Base-by-base conservation (phyloP, 2,888 invertebrate species). In the Drosophila borealis region DNA sequence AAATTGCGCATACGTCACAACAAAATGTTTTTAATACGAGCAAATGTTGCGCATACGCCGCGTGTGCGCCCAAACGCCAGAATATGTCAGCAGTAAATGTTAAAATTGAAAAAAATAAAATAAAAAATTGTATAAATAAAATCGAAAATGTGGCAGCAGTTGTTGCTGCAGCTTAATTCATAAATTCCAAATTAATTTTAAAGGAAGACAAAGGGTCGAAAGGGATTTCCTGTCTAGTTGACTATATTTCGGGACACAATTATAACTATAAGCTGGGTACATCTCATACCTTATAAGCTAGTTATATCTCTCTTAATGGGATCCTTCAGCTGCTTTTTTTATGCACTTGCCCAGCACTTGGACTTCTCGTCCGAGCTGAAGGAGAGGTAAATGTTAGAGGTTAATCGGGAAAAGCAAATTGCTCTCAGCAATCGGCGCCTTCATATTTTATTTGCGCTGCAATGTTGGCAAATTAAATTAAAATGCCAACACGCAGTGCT, bases 381-480 rank as follows among this genome's bases (percentile, higher is more conserved):
- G 29, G 29, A 29, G 8, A 29, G 8, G 2, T 29, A 29, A 29
- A 29, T 8, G 29, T 2, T 29, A 8, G 2, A 0, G 29, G 29
- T 8, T 29, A 29, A 29, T 29, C 29, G 29, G 29, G 0, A 29
- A 29, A 29, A 8, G 8, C 29, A 29, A 29, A 29, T 29, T 29
- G 29, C 25, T 25, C 25, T 6, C 29, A 2, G 29, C 29, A 29
- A 29, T 29, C 8, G 29, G 29, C 8, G 29, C 8, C 8, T 29
- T 29, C 29, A 29, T 29, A 29, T 29, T 19, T 5, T 34, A 19
- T 49, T 49, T 34, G 5, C 34, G 37, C 42, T 48, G 46, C 25
- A 17, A 21, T 46, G 44, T 41, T 17, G 54, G 62, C 70, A 80
- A 88, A 83, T 83, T 78, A 71, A 83, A 82, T 86, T 78, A 82